Conservation (phyloP, 2,113 vertebrate species). For the Oenanthe oenanthe region DNA sequence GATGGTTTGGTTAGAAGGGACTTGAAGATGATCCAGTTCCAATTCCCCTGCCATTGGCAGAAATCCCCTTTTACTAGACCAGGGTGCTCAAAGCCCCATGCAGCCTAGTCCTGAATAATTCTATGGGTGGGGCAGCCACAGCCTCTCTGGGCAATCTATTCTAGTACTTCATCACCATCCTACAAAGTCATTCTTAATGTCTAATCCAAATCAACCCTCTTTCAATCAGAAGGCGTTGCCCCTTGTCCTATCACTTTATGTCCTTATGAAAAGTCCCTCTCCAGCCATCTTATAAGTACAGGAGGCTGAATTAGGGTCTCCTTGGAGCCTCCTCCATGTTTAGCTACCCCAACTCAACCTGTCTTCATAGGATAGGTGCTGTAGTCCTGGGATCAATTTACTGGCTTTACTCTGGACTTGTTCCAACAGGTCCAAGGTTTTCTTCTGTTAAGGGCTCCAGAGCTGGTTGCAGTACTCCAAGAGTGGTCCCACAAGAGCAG, state of each 20-base stretch:
- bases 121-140: neutral
- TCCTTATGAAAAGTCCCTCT: neutral
- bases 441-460: neutral
- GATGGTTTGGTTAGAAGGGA: neutral
- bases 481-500: neutral
- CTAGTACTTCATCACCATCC: neutral
- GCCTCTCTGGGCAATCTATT: neutral
- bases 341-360: neutral
- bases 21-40: neutral
- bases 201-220: neutral
- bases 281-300: neutral
- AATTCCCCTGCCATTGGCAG: neutral
- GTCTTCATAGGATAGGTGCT: neutral
- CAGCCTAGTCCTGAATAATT: neutral
- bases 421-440: neutral
- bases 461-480: neutral
- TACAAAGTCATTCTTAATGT: neutral
- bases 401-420: neutral
- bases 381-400: neutral
- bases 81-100: neutral
- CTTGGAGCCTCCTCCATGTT: neutral
- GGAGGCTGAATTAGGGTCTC: neutral
- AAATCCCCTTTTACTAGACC: neutral
- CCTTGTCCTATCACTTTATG: neutral
- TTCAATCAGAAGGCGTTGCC: neutral